A percentile compares a stretch with the other conserved stretches of the same genome.
Evolutionary conservation across 2,888 invertebrate genomes (phyloP).

Genomic region (Andrena fulva): DNA sequence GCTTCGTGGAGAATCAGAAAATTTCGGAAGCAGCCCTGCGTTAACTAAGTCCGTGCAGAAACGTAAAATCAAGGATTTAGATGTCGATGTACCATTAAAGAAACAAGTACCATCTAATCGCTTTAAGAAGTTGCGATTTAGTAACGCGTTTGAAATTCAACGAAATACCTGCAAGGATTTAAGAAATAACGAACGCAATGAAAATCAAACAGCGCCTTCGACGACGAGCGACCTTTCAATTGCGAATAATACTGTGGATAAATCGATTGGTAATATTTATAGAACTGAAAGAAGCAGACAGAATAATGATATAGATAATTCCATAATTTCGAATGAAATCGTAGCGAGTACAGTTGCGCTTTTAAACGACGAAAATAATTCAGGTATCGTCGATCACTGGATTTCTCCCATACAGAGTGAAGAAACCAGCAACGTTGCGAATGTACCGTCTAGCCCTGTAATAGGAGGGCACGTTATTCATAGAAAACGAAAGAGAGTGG

Average conservation of each 20-base stretch:
- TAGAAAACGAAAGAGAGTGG: constrained; percentile 43
- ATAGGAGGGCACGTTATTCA: constrained; percentile 73
- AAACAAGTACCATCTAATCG: constrained; percentile 40
- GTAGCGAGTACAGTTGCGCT: constrained; percentile 81
- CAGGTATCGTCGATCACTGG: constrained; percentile 26
- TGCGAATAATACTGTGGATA: neutral
- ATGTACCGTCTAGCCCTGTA: constrained; percentile 55
- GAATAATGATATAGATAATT: constrained; percentile 3
- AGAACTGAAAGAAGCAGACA: neutral
- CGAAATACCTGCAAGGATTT: constrained; percentile 70
- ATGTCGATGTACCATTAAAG: constrained; percentile 52
- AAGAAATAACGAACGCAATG: neutral
- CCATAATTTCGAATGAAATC: constrained; percentile 77
- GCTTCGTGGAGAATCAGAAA: neutral
- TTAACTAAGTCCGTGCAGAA: constrained; percentile 40
- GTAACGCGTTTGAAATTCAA: constrained; percentile 70
- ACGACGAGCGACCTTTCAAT: neutral
- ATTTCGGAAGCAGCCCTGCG: neutral
- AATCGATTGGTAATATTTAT: neutral
- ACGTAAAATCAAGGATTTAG: constrained; percentile 60
- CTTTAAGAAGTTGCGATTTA: constrained; percentile 74
- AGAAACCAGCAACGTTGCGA: constrained; percentile 59
- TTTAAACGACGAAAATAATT: constrained; percentile 79
- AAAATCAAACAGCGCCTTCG: neutral
- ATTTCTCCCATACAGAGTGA: constrained; percentile 44